A percentile compares a stretch with the other conserved stretches of the same genome.
Conservation (phyloP, 1,140 invertebrate species). For the Lanistes nyassanus region DNA sequence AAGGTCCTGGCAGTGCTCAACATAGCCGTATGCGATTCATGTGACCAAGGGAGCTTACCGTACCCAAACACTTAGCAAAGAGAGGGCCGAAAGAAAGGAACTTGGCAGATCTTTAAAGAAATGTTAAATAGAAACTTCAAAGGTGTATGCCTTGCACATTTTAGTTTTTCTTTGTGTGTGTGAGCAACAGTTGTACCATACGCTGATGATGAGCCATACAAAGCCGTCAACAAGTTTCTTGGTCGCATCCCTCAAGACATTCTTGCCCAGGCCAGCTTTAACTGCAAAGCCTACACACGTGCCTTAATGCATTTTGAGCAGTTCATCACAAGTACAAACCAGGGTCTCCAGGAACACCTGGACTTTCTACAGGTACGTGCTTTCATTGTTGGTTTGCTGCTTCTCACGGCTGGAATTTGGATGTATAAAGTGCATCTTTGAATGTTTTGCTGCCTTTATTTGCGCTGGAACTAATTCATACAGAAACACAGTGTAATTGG, state of each 20-base stretch:
- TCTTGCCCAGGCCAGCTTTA: conserved; percentile 70
- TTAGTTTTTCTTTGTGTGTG: background rate
- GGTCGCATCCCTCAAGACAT: conserved; percentile 68
- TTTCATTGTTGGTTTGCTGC: no score
- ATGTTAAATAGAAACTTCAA: no score
- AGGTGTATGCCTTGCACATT: no score
- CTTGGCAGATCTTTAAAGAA: no score
- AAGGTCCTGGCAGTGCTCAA: no score
- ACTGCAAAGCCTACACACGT: conserved; percentile 70
- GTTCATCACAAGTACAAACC: conserved; percentile 60
- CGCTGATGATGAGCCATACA: conserved; percentile 49
- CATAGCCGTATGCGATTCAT: no score
- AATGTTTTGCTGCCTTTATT: background rate
- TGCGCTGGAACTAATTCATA: no score
- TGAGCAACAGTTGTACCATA: conserved; percentile 25
- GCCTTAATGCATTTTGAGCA: conserved; percentile 71
- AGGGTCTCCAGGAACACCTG: conserved; percentile 64
- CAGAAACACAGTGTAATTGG: no score
- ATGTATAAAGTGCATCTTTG: background rate
- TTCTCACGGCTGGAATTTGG: background rate
- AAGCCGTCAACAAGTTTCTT: conserved; percentile 64
- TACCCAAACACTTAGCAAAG: no score
- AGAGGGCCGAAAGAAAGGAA: no score
- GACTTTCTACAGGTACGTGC: conserved; percentile 69
- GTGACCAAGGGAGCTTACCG: no score